Base-by-base conservation (phyloP, 2,113 vertebrate species). In the Mobula hypostoma region DNA sequence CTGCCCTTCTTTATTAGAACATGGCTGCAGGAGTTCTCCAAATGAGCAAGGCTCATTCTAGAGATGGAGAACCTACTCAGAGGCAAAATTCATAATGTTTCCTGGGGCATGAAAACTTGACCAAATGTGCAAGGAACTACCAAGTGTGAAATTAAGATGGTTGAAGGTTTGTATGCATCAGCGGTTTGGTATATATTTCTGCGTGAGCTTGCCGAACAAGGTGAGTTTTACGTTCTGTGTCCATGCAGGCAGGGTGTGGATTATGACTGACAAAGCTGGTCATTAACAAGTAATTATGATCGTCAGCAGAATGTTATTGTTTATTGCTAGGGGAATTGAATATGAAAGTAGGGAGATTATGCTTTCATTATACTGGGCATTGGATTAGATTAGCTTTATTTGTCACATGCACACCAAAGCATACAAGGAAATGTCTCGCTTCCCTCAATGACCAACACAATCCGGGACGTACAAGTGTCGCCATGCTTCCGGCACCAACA, bases 1-100 rank as follows among this genome's bases (percentile, higher is more conserved):
- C 85, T 66, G 85, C 61, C 85, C 61, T 88, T 90, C 85, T 32
- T 90, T n/a, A 66, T 66, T 90, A 68, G 15, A 63, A 66, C 29
- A 66, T 17, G 58, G 85, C 12, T n/a, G 29, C 29, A 29, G 27
- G 56, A 61, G 83, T 88, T 32, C 58, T 12, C 58, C 12, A 90
- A 66, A 32, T 29, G 32, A 5, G 85, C 14, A 61, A 68, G 61
- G 29, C 5, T 66, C 85, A 66, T 61, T 19, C 61, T 7, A 7
- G 29, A 19, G 85, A 66, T 5, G 29, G 56, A 66, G 21, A 66
- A 19, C 29, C 85, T 90, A 15, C 58, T 90, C 40, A 29, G 8
- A 66, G 58, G n/a, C 29, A 88, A 88, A 88, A 29, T 32, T 88
- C 85, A 66, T 17, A 66, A 0, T 0, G 2, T 32, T 32, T 19